Evolutionary conservation across 2,888 invertebrate species (phyloP).

Genomic region (Drosophila niveifrons): DNA sequence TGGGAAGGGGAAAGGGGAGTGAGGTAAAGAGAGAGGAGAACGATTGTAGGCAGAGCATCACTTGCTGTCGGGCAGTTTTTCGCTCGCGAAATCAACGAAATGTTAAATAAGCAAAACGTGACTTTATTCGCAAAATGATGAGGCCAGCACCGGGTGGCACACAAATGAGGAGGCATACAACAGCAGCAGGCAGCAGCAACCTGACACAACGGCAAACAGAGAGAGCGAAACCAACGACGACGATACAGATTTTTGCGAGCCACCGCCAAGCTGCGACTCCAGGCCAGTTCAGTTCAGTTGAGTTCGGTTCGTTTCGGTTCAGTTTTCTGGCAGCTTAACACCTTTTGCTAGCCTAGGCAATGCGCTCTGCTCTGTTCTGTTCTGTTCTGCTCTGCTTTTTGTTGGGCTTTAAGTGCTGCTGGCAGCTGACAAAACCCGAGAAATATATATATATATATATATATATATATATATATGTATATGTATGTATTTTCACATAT

Average conservation of each 20-base stretch:
- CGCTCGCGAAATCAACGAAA: constrained; percentile 73
- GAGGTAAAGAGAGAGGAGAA: not conserved
- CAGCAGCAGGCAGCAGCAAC: not conserved
- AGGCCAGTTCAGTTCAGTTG: not conserved
- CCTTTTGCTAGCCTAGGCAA: constrained; percentile 45
- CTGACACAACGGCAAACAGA: not conserved
- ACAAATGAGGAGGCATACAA: not conserved
- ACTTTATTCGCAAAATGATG: constrained; percentile 79
- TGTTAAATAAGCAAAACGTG: constrained; percentile 82
- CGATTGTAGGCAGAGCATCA: constrained; percentile 8
- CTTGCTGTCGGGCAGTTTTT: constrained; percentile 49
- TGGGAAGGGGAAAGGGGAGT: not conserved
- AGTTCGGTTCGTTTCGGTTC: not conserved
- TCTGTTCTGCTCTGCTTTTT: constrained; percentile 29
- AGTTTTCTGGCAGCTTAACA: constrained; percentile 54
- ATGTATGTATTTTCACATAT: too few relatives aligned
- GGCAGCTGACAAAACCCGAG: constrained; percentile 64
- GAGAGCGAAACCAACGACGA: not conserved
- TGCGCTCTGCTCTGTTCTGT: not conserved
- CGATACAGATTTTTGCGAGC: constrained; percentile 24
- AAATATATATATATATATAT: constrained; percentile 15
- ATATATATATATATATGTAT: too few relatives aligned
- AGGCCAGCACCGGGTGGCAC: constrained; percentile 34
- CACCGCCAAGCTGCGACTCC: constrained; percentile 9
- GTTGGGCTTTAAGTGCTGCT: constrained; percentile 65